Conservation (phyloP, 2,113 vertebrate genomes). For the Alectura lathami region DNA sequence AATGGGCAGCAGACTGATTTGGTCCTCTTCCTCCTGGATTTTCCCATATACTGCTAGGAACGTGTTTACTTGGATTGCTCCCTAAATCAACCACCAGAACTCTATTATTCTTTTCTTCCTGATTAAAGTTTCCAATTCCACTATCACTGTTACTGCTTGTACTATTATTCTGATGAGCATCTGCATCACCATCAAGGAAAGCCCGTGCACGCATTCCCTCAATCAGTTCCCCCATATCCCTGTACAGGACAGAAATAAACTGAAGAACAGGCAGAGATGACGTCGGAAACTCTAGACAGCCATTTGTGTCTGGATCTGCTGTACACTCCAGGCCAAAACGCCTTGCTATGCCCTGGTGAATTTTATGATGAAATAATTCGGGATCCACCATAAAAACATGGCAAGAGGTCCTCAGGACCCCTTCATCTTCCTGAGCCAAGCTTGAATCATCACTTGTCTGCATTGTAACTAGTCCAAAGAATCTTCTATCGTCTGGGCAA, state of each 20-base stretch:
- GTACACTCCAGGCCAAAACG: constrained; percentile 94
- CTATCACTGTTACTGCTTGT: constrained; percentile 98
- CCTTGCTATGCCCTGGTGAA: constrained; percentile 88
- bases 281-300: constrained; percentile 93
- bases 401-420: constrained; percentile 90
- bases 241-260: constrained; percentile 94
- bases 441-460: constrained; percentile 84
- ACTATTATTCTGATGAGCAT: constrained; percentile 92
- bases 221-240: constrained; percentile 95
- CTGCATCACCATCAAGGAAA: constrained; percentile 89
- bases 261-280: constrained; percentile 94
- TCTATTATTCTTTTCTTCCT: constrained; percentile 90
- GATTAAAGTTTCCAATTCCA: constrained; percentile 93
- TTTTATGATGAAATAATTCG: constrained; percentile 91
- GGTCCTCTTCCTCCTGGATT: constrained; percentile 76
- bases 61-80: constrained; percentile 79
- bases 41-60: constrained; percentile 82
- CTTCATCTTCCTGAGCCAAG: constrained; percentile 82
- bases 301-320: constrained; percentile 91
- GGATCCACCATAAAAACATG: constrained; percentile 98
- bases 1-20: constrained; percentile 76
- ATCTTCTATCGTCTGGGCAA: constrained; percentile 91
- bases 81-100: constrained; percentile 94
- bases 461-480: constrained; percentile 97
- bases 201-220: constrained; percentile 93